phyloP scores from a whole-genome alignment of 1,140 invertebrate species.

The Zaprionus ghesquierei region DNA sequence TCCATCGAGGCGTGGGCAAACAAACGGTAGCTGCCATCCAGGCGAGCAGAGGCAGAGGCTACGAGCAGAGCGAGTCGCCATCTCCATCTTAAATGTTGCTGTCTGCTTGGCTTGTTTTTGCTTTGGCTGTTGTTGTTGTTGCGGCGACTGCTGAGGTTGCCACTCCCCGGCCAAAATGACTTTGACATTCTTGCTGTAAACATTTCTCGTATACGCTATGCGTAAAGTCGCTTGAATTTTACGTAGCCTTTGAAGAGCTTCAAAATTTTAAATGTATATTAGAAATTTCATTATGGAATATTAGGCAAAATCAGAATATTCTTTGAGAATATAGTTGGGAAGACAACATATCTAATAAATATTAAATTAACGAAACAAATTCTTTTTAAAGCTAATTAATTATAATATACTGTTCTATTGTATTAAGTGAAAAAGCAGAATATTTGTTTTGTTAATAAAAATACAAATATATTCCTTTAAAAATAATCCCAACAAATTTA shows the following conservation, averaged over 20 bases:
- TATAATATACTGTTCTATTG: too few species aligned
- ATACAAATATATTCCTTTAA: too few species aligned
- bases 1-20: constrained; percentile 48
- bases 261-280: not conserved
- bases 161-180: constrained; percentile 63
- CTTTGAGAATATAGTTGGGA: too few species aligned
- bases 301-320: too few species aligned
- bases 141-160: constrained; percentile 8
- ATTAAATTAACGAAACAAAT: too few species aligned
- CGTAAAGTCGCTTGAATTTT: not conserved
- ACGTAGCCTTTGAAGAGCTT: not conserved
- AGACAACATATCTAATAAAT: too few species aligned
- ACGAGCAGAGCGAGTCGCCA: constrained; percentile 7
- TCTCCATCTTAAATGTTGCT: constrained; percentile 33
- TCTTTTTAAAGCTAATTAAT: too few species aligned
- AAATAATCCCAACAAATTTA: too few species aligned
- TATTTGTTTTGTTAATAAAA: too few species aligned
- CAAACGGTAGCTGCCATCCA: constrained; percentile 54
- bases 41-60: constrained; percentile 4
- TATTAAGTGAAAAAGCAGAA: too few species aligned
- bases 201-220: constrained; percentile 38
- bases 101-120: constrained; percentile 4
- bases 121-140: constrained; percentile 10
- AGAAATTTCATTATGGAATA: too few species aligned
- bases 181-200: constrained; percentile 70